phyloP scores from a whole-genome alignment of 2,888 invertebrate species.

The Drosophila histrio region DNA sequence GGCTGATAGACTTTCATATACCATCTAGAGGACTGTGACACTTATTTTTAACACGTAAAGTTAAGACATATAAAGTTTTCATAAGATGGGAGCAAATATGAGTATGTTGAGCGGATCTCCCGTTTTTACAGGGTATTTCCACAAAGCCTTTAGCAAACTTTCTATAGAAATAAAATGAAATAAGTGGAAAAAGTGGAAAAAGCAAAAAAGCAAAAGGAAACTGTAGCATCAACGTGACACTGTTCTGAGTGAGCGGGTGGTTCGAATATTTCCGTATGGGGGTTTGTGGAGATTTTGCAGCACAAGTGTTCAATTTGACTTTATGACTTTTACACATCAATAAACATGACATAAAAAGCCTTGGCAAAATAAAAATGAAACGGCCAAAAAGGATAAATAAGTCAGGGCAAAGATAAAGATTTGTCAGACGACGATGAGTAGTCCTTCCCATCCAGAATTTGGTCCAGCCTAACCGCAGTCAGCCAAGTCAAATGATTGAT shows the following conservation, averaged over 20 bases:
- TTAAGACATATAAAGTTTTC: neutral
- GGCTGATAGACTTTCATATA: neutral
- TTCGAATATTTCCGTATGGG: neutral
- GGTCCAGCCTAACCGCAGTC: conserved; percentile 62
- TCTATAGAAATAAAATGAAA: conserved; percentile 48
- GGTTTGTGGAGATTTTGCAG: conserved; percentile 11
- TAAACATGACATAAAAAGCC: conserved; percentile 78
- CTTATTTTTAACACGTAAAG: too few species aligned
- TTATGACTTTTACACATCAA: conserved; percentile 80
- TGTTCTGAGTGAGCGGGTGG: conserved; percentile 13
- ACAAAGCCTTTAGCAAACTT: neutral
- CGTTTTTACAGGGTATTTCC: conserved; percentile 15
- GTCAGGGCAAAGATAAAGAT: conserved; percentile 74
- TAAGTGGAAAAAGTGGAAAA: neutral
- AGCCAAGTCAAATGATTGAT: conserved; percentile 72
- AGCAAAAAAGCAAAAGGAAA: neutral
- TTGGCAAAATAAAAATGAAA: conserved; percentile 69
- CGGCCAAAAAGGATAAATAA: conserved; percentile 73
- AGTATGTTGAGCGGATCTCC: too few species aligned
- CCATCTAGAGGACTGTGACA: neutral
- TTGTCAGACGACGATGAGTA: conserved; percentile 45
- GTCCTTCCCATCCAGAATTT: neutral
- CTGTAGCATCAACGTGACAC: conserved; percentile 13
- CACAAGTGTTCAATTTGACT: conserved; percentile 75
- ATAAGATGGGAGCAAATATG: too few species aligned